These are phyloP conservation scores for Progne subis DNA, from an alignment of 2,113 vertebrate species.

Conservation along the genomic window DNA sequence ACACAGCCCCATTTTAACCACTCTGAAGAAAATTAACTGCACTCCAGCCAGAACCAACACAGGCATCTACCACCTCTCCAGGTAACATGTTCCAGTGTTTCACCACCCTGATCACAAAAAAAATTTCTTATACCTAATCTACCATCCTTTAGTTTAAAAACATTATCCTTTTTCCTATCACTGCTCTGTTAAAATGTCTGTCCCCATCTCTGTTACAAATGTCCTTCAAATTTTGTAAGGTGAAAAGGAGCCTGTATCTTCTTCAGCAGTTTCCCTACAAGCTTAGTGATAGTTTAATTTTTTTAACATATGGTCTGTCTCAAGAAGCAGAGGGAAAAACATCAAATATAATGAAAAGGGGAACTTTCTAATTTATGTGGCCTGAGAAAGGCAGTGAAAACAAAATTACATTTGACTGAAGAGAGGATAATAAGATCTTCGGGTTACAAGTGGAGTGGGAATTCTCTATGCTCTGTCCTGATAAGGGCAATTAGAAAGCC, in stretches of 20 bases:
- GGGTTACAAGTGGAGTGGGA: constrained; percentile 25
- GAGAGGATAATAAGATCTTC: constrained; percentile 59
- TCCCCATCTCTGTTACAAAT: background rate
- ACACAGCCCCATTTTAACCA: background rate
- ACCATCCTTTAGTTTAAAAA: background rate
- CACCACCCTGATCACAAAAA: background rate
- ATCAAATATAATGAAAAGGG: constrained; percentile 2
- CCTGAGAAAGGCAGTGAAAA: constrained; percentile 36
- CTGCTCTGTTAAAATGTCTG: background rate
- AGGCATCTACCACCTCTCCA: background rate
- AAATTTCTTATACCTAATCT: background rate
- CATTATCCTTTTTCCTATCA: rapidly evolving
- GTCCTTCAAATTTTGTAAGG: background rate
- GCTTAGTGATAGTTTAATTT: background rate
- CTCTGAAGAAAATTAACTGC: background rate
- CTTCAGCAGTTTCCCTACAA: background rate
- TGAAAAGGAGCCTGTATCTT: background rate
- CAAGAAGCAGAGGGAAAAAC: constrained; percentile 2
- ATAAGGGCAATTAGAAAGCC: constrained; percentile 62
- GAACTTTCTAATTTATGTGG: constrained; percentile 43
- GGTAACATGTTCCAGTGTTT: background rate
- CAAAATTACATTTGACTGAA: constrained; percentile 54
- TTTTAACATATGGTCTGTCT: background rate
- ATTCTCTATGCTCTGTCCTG: constrained; percentile 57
- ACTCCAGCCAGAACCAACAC: background rate